phyloP scores from a whole-genome alignment of 2,113 vertebrate genomes.

The Gymnarchus niloticus region DNA sequence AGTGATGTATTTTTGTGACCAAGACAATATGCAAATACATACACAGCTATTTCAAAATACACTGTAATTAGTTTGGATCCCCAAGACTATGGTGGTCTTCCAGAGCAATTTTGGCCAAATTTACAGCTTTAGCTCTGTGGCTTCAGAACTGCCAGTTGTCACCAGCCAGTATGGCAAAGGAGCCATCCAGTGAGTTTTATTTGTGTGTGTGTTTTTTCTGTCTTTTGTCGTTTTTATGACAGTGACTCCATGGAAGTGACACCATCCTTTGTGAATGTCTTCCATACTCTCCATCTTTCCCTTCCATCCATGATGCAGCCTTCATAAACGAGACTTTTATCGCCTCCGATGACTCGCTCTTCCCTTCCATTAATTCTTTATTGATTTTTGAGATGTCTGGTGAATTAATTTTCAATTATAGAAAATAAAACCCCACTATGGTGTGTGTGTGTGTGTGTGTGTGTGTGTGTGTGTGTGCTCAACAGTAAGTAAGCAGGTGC shows the following conservation, averaged over 20 bases:
- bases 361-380: conserved; percentile 73
- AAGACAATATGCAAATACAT: not conserved
- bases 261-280: conserved; percentile 23
- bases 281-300: conserved; percentile 41
- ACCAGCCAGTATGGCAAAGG: not conserved
- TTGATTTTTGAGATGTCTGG: conserved; percentile 62
- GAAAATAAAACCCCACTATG: conserved; percentile 55
- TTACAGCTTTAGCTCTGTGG: not conserved
- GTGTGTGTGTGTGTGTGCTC: not conserved
- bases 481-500: conserved; percentile 16
- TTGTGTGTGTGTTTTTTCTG: conserved; percentile 23
- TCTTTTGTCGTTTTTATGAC: conserved; percentile 27
- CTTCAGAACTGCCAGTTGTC: not conserved
- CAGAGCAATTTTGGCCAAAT: not conserved
- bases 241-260: conserved; percentile 26
- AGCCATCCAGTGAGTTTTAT: conserved; percentile 12
- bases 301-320: conserved; percentile 57
- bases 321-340: conserved; percentile 67
- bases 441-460: conserved; percentile 27
- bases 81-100: not conserved
- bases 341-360: conserved; percentile 69
- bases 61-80: not conserved
- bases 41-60: not conserved
- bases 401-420: conserved; percentile 75
- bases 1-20: not conserved